Conservation (phyloP, 2,113 vertebrate species). For the Mungos mungo region DNA sequence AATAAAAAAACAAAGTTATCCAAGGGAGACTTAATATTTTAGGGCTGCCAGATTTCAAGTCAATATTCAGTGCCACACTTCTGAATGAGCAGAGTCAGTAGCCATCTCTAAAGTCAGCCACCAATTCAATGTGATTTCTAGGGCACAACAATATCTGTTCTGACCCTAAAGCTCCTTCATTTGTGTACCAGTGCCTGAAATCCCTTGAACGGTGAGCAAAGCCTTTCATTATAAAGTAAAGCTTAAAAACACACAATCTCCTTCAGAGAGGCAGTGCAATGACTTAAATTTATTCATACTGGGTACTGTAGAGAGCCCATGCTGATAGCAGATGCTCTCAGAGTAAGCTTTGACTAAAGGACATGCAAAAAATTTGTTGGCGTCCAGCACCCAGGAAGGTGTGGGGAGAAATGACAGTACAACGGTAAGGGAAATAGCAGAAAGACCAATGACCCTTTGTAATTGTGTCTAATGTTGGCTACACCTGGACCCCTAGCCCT, state of each 20-base stretch:
- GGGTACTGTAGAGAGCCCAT: neutral
- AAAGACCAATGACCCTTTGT: neutral
- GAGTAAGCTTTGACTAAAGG: neutral
- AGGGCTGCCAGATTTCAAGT: neutral
- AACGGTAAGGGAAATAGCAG: neutral
- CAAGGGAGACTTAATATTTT: neutral
- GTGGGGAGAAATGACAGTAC: too few species aligned
- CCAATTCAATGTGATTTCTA: neutral
- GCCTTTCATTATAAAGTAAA: constrained; percentile 54
- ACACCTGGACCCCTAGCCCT: neutral
- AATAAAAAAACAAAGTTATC: neutral
- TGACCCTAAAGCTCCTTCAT: neutral
- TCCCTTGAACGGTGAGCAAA: constrained; percentile 32
- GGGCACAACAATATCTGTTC: neutral
- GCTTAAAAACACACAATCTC: constrained; percentile 36
- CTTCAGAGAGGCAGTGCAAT: neutral
- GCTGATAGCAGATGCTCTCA: neutral
- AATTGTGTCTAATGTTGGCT: neutral
- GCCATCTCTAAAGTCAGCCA: neutral
- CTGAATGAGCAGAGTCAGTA: neutral
- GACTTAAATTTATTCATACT: constrained; percentile 40
- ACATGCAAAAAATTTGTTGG: neutral
- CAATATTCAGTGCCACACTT: neutral
- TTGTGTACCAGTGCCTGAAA: constrained; percentile 34
- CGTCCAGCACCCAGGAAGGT: neutral